These are phyloP conservation scores for Cheumatopsyche charites DNA, from an alignment of 1,140 invertebrate genomes.

Conservation along the genomic window DNA sequence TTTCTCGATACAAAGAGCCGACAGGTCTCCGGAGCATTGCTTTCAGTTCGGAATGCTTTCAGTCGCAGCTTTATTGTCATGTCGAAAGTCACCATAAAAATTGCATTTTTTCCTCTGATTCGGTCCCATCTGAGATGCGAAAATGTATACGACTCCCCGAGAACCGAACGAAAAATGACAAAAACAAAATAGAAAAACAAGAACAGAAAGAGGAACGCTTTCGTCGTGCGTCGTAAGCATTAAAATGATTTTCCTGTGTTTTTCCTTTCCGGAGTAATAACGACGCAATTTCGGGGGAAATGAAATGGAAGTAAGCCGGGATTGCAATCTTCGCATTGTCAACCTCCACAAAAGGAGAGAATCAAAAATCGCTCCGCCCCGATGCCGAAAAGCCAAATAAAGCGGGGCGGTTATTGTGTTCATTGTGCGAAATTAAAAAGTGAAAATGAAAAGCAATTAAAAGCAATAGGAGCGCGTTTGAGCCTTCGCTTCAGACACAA, in stretches of 20 bases:
- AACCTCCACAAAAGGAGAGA: constrained; percentile 13
- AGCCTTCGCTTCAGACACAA: background rate
- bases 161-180: no score
- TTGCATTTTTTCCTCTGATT: constrained; percentile 7
- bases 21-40: background rate
- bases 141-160: no score
- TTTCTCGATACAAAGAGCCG: background rate
- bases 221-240: no score
- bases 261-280: background rate
- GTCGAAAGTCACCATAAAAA: constrained; percentile 19
- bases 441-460: constrained; percentile 20
- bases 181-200: no score
- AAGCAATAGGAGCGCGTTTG: constrained; percentile 1
- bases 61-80: constrained; percentile 23
- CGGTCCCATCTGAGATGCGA: background rate
- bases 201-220: no score
- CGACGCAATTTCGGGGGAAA: constrained; percentile 15
- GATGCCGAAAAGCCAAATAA: constrained; percentile 10
- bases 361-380: constrained; percentile 2
- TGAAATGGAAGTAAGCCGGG: constrained; percentile 15
- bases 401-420: constrained; percentile 15
- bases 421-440: constrained; percentile 21
- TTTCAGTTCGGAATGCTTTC: background rate
- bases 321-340: constrained; percentile 19
- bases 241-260: no score